phyloP scores from a whole-genome alignment of 2,113 vertebrate species.

The Gadus macrocephalus region DNA sequence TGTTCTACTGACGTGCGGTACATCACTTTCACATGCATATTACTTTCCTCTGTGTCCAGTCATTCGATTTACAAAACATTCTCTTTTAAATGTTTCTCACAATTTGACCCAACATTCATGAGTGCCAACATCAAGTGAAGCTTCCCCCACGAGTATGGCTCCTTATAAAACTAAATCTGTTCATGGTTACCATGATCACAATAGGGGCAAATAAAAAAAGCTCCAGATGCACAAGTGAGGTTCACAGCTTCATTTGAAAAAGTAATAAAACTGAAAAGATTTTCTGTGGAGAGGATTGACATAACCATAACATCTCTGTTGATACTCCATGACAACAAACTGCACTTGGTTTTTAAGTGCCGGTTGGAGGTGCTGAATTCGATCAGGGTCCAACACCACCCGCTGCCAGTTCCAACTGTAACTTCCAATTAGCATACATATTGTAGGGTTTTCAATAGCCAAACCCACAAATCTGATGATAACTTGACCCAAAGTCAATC shows the following conservation, averaged over 20 bases:
- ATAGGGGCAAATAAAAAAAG: slow-evolving; percentile 7
- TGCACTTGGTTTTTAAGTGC: slow-evolving; percentile 57
- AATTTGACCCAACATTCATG: slow-evolving; percentile 31
- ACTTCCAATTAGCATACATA: slow-evolving; percentile 32
- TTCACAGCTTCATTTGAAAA: slow-evolving; percentile 57
- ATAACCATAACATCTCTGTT: slow-evolving; percentile 59
- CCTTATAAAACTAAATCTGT: slow-evolving; percentile 24
- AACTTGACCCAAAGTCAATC: slow-evolving; percentile 15
- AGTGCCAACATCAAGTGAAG: slow-evolving; percentile 30
- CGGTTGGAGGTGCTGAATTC: slow-evolving; percentile 55
- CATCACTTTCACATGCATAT: background rate
- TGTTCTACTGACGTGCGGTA: background rate
- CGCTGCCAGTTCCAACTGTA: slow-evolving; percentile 48
- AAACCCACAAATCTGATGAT: slow-evolving; percentile 31
- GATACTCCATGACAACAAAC: slow-evolving; percentile 65
- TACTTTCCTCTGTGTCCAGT: slow-evolving; percentile 23
- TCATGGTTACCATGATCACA: slow-evolving; percentile 31
- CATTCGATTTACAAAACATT: slow-evolving; percentile 17
- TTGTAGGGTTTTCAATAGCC: slow-evolving; percentile 40
- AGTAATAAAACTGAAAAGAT: slow-evolving; percentile 25
- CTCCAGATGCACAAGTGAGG: slow-evolving; percentile 23
- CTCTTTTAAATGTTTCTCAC: background rate
- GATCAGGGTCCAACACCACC: slow-evolving; percentile 39
- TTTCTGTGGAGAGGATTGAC: slow-evolving; percentile 63
- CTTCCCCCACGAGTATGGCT: slow-evolving; percentile 31